Evolutionary conservation across 1,140 invertebrate genomes (phyloP), one percentile per base, ranked within the genome.

Genomic region (Microvelia longipes): DNA sequence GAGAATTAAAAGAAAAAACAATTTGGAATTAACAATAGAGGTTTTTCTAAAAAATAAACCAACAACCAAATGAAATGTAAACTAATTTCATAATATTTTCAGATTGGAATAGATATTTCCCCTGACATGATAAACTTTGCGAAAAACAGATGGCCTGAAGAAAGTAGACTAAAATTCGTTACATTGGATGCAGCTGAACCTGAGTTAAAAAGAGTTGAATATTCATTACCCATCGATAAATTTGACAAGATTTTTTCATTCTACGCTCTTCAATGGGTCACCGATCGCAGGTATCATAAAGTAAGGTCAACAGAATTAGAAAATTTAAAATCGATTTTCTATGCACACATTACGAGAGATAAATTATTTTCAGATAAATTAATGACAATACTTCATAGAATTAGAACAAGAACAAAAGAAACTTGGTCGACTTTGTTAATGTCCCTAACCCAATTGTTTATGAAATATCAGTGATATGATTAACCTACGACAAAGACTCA

Each of bases 71-170:
- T n/a, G n/a, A n/a, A n/a, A n/a, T n/a, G n/a, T n/a, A n/a, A n/a
- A n/a, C n/a, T n/a, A n/a, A n/a, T n/a, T n/a, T n/a, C n/a, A n/a
- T n/a, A 50, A 50, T 19, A 50, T 50, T 5, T 66, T 70, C 29
- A 73, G 72, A 50, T 76, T 1, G 79, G 77, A n/a, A 74, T 78
- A 11, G 79, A 80, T 71, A 69, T 77, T 1, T 78, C 77, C 0
- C 68, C 68, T 1, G 72, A 75, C 19, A 81, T 81, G 79, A 73
- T 81, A 2, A 71, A 73, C 19, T 78, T 74, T 66, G 79, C 79
- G 0, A 72, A 72, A 24, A 70, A 76, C 19, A 75, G 64, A 61
- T 75, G 70, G 62, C 68, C 50, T 0, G 70, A 78, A 66, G 70
- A 78, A 66, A 72, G 75, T 29, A 73, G 73, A 27, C 62, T 81